Conservation (phyloP, 2,113 vertebrate genomes). For the Indri indri region DNA sequence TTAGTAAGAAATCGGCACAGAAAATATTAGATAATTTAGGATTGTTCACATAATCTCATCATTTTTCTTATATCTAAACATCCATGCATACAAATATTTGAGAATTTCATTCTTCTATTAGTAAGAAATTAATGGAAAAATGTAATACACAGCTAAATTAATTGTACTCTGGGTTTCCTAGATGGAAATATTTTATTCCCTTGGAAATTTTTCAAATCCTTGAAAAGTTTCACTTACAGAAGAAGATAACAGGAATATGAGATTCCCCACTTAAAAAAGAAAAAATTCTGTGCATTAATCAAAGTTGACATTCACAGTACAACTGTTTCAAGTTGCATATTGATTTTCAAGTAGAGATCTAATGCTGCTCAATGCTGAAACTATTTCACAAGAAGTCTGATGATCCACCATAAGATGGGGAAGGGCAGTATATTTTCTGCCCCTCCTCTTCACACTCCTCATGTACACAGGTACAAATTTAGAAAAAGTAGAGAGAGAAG, state of each 20-base stretch:
- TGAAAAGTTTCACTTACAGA: not conserved
- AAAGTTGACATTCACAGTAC: not conserved
- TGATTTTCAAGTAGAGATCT: not conserved
- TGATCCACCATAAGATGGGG: not conserved
- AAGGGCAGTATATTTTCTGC: not conserved
- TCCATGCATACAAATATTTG: not conserved
- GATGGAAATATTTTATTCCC: not conserved
- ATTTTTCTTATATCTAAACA: not conserved
- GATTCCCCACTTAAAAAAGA: not conserved
- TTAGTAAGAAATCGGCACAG: not conserved
- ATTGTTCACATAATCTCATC: not conserved
- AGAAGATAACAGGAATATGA: not conserved
- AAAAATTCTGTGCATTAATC: not conserved
- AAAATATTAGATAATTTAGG: not conserved
- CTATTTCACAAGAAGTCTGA: not conserved
- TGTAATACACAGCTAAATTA: not conserved
- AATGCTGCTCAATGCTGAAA: not conserved
- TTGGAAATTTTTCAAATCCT: not conserved
- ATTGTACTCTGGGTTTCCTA: not conserved
- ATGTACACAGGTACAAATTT: not conserved
- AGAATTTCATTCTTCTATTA: not conserved
- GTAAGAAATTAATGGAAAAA: not conserved
- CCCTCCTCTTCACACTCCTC: not conserved
- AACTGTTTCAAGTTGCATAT: not conserved
- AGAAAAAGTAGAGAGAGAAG: not conserved